Evolutionary conservation across 2,888 invertebrate species (phyloP).

Genomic region (Tachystola acroxantha): DNA sequence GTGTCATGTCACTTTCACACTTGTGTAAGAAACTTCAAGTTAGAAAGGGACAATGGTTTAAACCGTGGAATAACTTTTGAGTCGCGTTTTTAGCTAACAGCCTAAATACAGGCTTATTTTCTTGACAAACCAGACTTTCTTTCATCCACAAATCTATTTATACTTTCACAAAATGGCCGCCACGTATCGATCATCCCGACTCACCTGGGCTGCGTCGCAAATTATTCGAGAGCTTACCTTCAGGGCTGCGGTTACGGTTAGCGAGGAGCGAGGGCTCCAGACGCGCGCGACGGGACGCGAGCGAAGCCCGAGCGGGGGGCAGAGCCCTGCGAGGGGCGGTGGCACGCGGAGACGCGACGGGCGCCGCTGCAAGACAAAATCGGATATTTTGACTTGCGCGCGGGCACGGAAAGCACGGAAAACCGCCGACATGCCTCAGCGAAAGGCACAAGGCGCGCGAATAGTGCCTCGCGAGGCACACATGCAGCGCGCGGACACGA

Average conservation of each 20-base stretch:
- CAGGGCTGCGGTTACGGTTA: conserved; percentile 43
- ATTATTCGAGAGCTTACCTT: conserved; percentile 62
- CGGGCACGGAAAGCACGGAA: conserved; percentile 28
- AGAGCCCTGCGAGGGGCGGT: conserved; percentile 36
- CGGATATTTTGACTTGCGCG: conserved; percentile 69
- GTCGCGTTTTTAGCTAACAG: no score
- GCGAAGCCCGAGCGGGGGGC: conserved; percentile 43
- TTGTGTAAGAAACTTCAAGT: no score
- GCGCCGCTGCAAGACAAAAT: conserved; percentile 70
- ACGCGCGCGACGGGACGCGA: conserved; percentile 68
- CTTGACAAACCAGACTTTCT: no score
- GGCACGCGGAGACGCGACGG: conserved; percentile 66
- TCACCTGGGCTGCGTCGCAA: conserved; percentile 35
- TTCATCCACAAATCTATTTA: conserved; percentile 22
- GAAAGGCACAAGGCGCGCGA: conserved; percentile 55
- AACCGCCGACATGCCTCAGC: conserved; percentile 35
- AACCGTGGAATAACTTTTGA: no score
- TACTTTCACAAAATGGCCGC: conserved; percentile 65
- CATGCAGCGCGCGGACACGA: conserved; percentile 65
- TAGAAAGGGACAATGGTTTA: no score
- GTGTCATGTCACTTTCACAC: no score
- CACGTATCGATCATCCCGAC: conserved; percentile 48
- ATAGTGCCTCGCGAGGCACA: conserved; percentile 57
- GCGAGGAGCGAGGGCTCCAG: conserved; percentile 71
- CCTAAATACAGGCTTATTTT: no score